Base-by-base conservation (phyloP, 2,113 vertebrate genomes). In the Casuarius casuarius region DNA sequence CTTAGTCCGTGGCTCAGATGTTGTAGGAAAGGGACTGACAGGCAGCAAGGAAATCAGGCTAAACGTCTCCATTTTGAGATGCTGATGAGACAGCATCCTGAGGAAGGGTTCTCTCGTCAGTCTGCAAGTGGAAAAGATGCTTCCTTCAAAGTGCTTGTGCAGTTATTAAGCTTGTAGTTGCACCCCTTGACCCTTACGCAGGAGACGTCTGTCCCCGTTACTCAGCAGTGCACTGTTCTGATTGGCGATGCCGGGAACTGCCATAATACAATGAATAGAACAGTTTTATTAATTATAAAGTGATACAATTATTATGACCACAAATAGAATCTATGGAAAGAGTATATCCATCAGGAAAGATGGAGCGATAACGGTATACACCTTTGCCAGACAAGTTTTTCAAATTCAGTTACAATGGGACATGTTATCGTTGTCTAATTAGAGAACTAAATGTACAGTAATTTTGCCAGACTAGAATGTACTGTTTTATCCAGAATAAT, bases 401-500 rank as follows among this genome's bases (percentile, higher is more conserved):
- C 54, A 66, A 56, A 54, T 77, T 66, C 46, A 46, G 0, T 85
- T 48, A 88, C 2, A 5, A 7, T 0, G 1, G 49, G 26, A 44
- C 42, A 18, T 8, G 0, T 16, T 23, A 28, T 61, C 10, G 3
- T 54, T 71, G 40, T 8, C 68, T 62, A 48, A 67, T 94, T 58
- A 78, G 3, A 9, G 82, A 87, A 35, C 40, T 10, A 10, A 2
- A 4, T 1, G 4, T 25, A 4, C 3, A 0, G 7, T n/a, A 16
- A 6, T 29, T 33, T 19, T 4, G 9, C n/a, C 71, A 19, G 62
- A 38, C 29, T 65, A 26, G 35, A 58, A 48, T 29, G 19, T 62
- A 4, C n/a, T 61, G 19, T 73, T 73, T 78, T 22, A 84, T 46
- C 54, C 63, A 21, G n/a, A 46, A 28, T 20, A 40, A 52, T 29